Base-by-base conservation (phyloP, 2,888 invertebrate species). In the Euplagia quadripunctaria region DNA sequence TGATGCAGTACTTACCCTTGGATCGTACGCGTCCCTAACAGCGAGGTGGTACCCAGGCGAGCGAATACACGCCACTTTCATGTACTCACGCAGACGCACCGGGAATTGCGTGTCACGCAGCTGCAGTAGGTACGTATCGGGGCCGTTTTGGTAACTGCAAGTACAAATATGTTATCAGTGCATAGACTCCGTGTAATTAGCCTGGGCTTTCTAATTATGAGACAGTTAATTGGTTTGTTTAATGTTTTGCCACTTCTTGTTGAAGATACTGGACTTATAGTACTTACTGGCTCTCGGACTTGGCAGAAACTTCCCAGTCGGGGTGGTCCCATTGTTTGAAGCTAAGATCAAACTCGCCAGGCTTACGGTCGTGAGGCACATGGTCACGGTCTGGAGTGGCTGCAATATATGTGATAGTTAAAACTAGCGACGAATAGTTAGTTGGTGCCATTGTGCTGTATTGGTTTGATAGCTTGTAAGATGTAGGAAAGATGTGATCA, bases 41-140 rank as follows among this genome's bases (percentile, higher is more conserved):
- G 97, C 96, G 76, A 97, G 93, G 74, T 96, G 96, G 92, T 97
- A 97, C 0, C 97, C 97, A 2, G 98, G 97, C 52, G 97, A 97
- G 84, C 98, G 96, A 85, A 97, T 96, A 77, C 97, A 97, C 0
- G 98, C 98, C n/a, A 98, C 98, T 96, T 99, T 98, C 98, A 99
- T 98, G 92, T 99, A 99, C 92, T 98, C 98, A 75, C 99, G 97
- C 81, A 99, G 96, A 42, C 99, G 97, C 65, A 98, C 98, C n/a
- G 99, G 99, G 96, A 99, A 99, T 91, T 98, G 97, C 0, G 99
- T 98, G 94, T 99, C 99, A 71, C 99, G 97, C 31, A 99, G 96
- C 90, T 99, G 99, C 64, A 99, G 96, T 11, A 99, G 96, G 92
- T 99, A 99, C 1, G 99, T 99, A 91, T 99, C 99, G 0, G 99